phyloP scores from a whole-genome alignment of 2,113 vertebrate genomes.

The Cephalopholis sonnerati region DNA sequence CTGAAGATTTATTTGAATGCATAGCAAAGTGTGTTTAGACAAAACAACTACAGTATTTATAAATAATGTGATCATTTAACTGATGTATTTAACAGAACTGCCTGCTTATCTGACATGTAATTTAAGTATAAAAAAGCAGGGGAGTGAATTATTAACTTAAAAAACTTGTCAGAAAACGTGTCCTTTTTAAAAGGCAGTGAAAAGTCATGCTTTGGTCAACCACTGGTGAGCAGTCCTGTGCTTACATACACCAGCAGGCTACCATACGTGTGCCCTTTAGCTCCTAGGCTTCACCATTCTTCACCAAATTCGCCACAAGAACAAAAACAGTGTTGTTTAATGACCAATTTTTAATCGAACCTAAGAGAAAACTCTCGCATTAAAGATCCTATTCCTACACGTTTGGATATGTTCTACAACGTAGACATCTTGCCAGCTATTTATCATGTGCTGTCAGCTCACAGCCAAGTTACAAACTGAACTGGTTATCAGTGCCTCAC shows the following conservation, averaged over 20 bases:
- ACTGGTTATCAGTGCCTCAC: constrained; percentile 65
- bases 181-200: background rate
- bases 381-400: background rate
- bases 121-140: background rate
- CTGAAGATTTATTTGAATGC: too few relatives aligned
- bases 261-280: background rate
- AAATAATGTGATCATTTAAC: background rate
- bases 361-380: background rate
- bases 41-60: background rate
- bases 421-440: background rate
- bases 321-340: background rate
- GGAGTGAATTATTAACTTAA: background rate
- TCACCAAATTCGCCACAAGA: background rate
- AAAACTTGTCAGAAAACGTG: too few relatives aligned
- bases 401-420: background rate
- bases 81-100: rapidly evolving
- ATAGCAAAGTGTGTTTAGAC: too few relatives aligned
- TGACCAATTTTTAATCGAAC: background rate
- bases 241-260: background rate
- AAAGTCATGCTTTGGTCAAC: too few relatives aligned
- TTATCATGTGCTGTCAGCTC: constrained; percentile 45
- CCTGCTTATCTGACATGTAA: background rate
- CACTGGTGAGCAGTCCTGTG: background rate
- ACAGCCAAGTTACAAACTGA: background rate
- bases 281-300: background rate